Conservation (phyloP, 2,797 vertebrate genomes). For the Lycodopsis pacificus region DNA sequence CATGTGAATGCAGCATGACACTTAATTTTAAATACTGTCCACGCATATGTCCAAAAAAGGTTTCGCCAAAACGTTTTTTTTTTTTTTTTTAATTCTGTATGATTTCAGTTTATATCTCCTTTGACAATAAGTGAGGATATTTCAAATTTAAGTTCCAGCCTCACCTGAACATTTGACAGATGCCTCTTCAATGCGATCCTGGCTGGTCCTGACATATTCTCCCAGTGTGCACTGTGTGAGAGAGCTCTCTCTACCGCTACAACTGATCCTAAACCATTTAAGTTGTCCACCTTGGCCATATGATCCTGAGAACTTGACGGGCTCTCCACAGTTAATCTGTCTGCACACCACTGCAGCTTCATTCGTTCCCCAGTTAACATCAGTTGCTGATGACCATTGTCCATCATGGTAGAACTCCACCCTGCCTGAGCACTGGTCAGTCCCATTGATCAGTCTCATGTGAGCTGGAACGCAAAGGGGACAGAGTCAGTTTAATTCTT, state of each 20-base stretch:
- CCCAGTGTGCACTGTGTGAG: slow-evolving; percentile 59
- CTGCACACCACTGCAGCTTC: slow-evolving; percentile 78
- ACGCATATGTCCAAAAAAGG: too few relatives aligned
- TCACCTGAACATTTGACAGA: slow-evolving; percentile 70
- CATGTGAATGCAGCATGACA: too few relatives aligned
- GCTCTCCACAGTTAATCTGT: slow-evolving; percentile 77
- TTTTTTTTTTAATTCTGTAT: too few relatives aligned
- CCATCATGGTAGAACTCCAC: slow-evolving; percentile 61
- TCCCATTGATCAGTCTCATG: slow-evolving; percentile 71
- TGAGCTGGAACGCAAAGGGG: slow-evolving; percentile 43
- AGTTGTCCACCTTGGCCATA: slow-evolving; percentile 30
- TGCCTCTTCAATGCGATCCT: slow-evolving; percentile 33
- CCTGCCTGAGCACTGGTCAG: slow-evolving; percentile 71
- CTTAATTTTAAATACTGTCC: too few relatives aligned
- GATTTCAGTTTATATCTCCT: too few relatives aligned
- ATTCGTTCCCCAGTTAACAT: slow-evolving; percentile 61
- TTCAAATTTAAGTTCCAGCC: neutral
- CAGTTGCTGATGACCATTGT: slow-evolving; percentile 61
- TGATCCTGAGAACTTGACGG: slow-evolving; percentile 15
- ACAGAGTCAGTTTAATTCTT: neutral
- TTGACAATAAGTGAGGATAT: too few relatives aligned
- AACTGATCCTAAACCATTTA: slow-evolving; percentile 54
- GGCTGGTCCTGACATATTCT: slow-evolving; percentile 15
- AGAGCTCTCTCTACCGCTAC: slow-evolving; percentile 56
- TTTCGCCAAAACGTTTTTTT: too few relatives aligned